Evolutionary conservation across 2,888 invertebrate species (phyloP), one percentile per base, ranked within the genome.

Genomic region (Tetragonula carbonaria): DNA sequence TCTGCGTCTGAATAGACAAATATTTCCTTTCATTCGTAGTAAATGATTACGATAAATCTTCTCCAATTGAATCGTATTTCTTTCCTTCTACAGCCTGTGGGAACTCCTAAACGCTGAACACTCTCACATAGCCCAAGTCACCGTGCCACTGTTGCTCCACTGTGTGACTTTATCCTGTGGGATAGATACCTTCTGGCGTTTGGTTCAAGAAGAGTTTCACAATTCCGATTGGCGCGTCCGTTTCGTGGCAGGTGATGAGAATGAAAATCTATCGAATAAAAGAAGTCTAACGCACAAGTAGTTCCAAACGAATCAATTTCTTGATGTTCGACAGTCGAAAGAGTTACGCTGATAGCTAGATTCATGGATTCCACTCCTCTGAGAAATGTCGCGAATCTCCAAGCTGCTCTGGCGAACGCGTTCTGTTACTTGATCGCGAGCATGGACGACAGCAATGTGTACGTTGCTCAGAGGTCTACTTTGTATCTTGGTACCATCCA

Each of bases 401-500:
- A 99, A 95, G 98, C 99, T 0, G 98, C 99, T 0, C 95, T 99
- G 91, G 98, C 99, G 11, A 99, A 99, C 88, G 98, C 99, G 2
- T 99, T 99, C 95, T 99, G 99, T 95, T 98, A 99, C 94, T 96
- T 99, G 79, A 98, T 99, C 90, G 98, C 98, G 77, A 98, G 98
- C 91, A 97, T 99, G 96, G 99, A 99, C 95, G 99, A 99, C 95
- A 97, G 97, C 84, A 98, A 98, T 95, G 97, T 99, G 23, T 97
- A 98, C 90, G 99, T 99, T 4, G 98, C 99, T 0, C 99, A 99
- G 95, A 96, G 98, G 90, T 97, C 99, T 5, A 98, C 98, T 1
- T 95, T 99, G 4, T 98, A 98, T 94, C 96, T 99, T 80, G 99
- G 99, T 89, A 99, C 99, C 23, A 97, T 99, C 91, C 99, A 99